phyloP scores from a whole-genome alignment of 2,113 vertebrate species.

The Holacanthus passer region DNA sequence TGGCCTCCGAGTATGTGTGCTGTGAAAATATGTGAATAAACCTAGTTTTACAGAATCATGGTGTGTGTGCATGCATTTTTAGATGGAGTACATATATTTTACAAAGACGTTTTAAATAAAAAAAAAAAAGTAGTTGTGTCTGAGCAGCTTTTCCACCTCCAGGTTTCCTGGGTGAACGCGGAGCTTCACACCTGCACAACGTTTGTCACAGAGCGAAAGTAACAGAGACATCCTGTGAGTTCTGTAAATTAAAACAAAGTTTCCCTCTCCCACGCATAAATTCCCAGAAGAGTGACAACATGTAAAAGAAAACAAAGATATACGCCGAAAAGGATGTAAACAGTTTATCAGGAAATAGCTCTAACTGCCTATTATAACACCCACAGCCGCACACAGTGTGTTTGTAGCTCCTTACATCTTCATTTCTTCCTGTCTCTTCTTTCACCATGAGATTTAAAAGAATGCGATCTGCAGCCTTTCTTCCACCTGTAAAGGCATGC shows the following conservation, averaged over 20 bases:
- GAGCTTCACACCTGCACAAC: neutral
- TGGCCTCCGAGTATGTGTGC: no score
- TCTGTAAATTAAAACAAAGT: neutral
- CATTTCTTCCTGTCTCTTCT: constrained; percentile 5
- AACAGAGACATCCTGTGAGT: neutral
- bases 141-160: neutral
- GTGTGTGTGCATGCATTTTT: no score
- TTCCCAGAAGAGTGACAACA: neutral
- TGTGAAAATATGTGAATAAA: neutral
- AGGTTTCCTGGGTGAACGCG: neutral
- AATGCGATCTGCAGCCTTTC: constrained; percentile 13
- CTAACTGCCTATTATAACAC: neutral
- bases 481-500: constrained; percentile 26
- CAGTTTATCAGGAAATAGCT: neutral
- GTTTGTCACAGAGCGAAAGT: neutral
- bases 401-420: neutral
- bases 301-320: neutral
- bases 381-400: neutral
- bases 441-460: neutral
- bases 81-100: neutral
- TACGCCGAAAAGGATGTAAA: neutral
- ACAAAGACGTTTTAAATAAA: neutral
- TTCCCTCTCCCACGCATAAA: neutral
- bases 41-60: no score
- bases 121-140: neutral